A percentile compares a stretch with the other conserved stretches of the same genome.
Conservation (phyloP, 2,113 vertebrate species). For the Trachemys scripta region DNA sequence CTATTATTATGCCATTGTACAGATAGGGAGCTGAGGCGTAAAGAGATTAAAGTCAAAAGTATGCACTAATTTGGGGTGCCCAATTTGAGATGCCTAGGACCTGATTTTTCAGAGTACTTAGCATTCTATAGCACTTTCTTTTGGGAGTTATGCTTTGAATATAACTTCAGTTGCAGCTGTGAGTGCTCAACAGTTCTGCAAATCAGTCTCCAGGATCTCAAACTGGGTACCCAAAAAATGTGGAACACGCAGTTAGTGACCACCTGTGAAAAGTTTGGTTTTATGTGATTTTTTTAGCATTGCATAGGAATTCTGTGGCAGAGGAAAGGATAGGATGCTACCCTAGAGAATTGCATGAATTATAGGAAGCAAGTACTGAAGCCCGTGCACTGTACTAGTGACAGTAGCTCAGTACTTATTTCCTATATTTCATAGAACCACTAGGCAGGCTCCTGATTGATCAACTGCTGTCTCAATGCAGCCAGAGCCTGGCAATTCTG, state of each 20-base stretch:
- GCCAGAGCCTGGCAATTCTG: not conserved
- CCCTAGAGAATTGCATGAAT: not conserved
- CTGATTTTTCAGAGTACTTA: not conserved
- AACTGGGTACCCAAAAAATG: not conserved
- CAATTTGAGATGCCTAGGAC: not conserved
- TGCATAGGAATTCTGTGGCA: not conserved
- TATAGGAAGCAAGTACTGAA: not conserved
- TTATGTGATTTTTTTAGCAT: not conserved
- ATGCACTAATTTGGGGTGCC: not conserved
- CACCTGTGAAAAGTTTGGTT: not conserved
- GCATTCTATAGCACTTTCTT: not conserved
- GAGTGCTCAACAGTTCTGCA: not conserved
- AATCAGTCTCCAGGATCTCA: not conserved
- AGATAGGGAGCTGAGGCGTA: not conserved
- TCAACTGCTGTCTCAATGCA: not conserved
- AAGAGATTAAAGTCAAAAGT: not conserved
- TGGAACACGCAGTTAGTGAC: not conserved
- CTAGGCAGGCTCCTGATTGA: not conserved
- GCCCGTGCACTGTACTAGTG: not conserved
- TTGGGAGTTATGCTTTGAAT: not conserved
- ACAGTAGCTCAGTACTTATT: not conserved
- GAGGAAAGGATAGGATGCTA: not conserved
- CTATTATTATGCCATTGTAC: not conserved
- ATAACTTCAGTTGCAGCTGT: not conserved
- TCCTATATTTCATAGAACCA: not conserved